These are phyloP conservation scores for Lymantria monacha DNA, from an alignment of 2,888 invertebrate species.

Conservation along the genomic window DNA sequence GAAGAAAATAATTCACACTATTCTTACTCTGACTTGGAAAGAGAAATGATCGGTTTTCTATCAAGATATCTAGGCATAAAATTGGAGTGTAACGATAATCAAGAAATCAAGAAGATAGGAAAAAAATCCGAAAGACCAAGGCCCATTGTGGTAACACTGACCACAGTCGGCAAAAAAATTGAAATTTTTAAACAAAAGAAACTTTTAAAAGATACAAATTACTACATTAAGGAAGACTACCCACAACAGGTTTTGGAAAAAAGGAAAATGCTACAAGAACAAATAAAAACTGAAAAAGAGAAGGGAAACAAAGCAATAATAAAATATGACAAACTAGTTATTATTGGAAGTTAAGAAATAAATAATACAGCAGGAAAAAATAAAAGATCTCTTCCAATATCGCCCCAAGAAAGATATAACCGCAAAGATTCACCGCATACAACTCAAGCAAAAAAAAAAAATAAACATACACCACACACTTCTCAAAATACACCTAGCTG, in stretches of 20 bases:
- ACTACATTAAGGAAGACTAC: slow-evolving; percentile 1
- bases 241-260: not conserved
- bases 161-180: slow-evolving; percentile 1
- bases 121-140: not conserved
- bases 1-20: too few relatives aligned
- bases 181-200: slow-evolving; percentile 1
- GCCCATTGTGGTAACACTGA: not conserved
- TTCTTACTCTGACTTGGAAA: too few relatives aligned
- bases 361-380: too few relatives aligned
- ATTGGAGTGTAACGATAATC: too few relatives aligned
- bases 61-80: too few relatives aligned
- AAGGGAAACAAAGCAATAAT: not conserved
- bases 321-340: not conserved
- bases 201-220: not conserved
- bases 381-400: too few relatives aligned
- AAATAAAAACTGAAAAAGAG: not conserved
- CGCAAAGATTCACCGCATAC: too few relatives aligned
- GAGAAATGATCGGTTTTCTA: too few relatives aligned
- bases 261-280: not conserved
- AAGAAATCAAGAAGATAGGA: not conserved
- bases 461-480: too few relatives aligned
- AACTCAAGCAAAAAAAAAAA: too few relatives aligned
- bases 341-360: not conserved
- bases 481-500: too few relatives aligned
- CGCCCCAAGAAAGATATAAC: too few relatives aligned